Evolutionary conservation across 2,113 vertebrate species (phyloP).

Genomic region (Spea bombifrons): DNA sequence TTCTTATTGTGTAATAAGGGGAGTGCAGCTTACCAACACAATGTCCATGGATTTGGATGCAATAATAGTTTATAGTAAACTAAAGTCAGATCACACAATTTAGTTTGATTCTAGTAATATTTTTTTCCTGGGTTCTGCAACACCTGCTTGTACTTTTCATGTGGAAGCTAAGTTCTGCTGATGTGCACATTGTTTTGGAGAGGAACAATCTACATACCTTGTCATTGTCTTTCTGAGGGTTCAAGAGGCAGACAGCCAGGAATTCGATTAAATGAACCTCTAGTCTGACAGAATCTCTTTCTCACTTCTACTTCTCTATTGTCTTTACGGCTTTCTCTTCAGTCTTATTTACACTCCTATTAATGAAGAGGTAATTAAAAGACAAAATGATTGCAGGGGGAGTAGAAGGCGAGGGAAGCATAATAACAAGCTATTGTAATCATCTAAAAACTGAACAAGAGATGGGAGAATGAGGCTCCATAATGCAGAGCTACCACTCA

Average conservation of each 20-base stretch:
- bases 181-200: conserved; percentile 13
- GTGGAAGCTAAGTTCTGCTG: not conserved
- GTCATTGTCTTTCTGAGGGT: conserved; percentile 24
- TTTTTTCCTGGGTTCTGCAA: no score
- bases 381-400: not conserved
- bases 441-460: not conserved
- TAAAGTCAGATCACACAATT: no score
- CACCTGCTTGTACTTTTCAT: no score
- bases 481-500: not conserved
- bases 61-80: no score
- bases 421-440: not conserved
- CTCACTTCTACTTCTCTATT: not conserved
- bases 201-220: conserved; percentile 25
- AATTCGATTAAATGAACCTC: conserved; percentile 35
- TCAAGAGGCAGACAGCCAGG: conserved; percentile 30
- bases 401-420: not conserved
- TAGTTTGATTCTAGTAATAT: no score
- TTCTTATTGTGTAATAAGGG: no score
- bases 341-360: conserved; percentile 30
- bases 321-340: not conserved
- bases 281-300: conserved; percentile 26
- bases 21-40: no score
- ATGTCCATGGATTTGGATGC: no score
- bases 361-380: conserved; percentile 34
- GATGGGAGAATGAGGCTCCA: not conserved